Evolutionary conservation across 1,140 invertebrate genomes (phyloP).

Genomic region (Drosophila ogumai): DNA sequence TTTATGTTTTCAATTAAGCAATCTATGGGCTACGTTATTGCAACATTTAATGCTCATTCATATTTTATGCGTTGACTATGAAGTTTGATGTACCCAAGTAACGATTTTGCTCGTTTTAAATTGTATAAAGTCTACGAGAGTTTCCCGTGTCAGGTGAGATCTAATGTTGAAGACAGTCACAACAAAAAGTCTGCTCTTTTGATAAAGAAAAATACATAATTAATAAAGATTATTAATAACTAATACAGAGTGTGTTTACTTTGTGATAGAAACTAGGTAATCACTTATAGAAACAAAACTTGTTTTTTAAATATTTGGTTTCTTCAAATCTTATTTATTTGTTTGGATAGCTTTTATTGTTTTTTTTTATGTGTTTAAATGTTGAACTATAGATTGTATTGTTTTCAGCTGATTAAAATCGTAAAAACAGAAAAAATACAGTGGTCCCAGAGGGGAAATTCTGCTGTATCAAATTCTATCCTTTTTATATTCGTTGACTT

Average conservation of each 20-base stretch:
- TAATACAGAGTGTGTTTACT: background rate
- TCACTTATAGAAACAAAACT: background rate
- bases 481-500: too few species aligned
- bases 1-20: constrained; percentile 39
- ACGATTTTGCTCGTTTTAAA: constrained; percentile 50
- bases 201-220: constrained; percentile 63
- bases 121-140: constrained; percentile 72
- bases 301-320: too few species aligned
- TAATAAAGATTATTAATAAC: constrained; percentile 64
- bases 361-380: too few species aligned
- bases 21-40: constrained; percentile 16
- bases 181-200: constrained; percentile 73
- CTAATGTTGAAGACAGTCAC: constrained; percentile 61
- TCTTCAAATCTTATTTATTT: too few species aligned
- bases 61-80: constrained; percentile 39
- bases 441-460: too few species aligned
- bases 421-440: too few species aligned
- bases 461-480: too few species aligned
- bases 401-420: too few species aligned
- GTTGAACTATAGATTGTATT: too few species aligned
- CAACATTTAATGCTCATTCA: constrained; percentile 21
- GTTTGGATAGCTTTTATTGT: too few species aligned
- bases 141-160: constrained; percentile 55
- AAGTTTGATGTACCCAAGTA: constrained; percentile 50
- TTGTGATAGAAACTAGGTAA: too few species aligned